phyloP scores from a whole-genome alignment of 2,797 vertebrate species.

The Leontopithecus rosalia region DNA sequence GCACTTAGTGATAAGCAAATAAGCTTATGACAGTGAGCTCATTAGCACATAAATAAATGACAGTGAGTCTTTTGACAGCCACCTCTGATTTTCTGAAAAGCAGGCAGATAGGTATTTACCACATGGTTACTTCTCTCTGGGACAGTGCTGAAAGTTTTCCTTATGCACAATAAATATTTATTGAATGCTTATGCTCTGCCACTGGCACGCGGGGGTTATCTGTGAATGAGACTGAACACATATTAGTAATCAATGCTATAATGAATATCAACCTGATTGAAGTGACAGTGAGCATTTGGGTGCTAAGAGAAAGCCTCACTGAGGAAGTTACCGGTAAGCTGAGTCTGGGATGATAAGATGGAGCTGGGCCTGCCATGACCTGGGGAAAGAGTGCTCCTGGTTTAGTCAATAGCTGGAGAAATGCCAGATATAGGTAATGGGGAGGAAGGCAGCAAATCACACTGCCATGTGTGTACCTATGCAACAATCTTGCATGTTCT shows the following conservation, averaged over 20 bases:
- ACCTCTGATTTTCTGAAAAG: conserved; percentile 72
- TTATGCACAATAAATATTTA: neutral
- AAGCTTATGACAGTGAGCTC: too few species aligned
- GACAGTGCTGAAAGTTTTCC: neutral
- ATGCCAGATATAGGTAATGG: too few species aligned
- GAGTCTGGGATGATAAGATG: neutral
- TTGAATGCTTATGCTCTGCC: neutral
- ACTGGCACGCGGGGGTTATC: neutral
- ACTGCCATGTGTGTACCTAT: too few species aligned
- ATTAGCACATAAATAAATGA: neutral
- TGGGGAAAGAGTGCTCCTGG: neutral
- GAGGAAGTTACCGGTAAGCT: neutral
- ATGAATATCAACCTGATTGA: neutral
- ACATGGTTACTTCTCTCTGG: conserved; percentile 68
- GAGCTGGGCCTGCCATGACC: neutral
- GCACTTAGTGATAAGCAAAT: neutral
- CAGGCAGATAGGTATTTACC: conserved; percentile 35
- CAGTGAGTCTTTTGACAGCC: neutral
- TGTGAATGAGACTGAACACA: neutral
- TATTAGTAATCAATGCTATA: neutral
- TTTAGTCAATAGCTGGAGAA: neutral
- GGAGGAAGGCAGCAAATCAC: too few species aligned
- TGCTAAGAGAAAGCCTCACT: neutral
- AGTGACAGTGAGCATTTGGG: neutral
- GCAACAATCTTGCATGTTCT: too few species aligned